Evolutionary conservation across 1,140 invertebrate genomes (phyloP), one percentile per base, ranked within the genome.

Genomic region (Camponotus vicinus): DNA sequence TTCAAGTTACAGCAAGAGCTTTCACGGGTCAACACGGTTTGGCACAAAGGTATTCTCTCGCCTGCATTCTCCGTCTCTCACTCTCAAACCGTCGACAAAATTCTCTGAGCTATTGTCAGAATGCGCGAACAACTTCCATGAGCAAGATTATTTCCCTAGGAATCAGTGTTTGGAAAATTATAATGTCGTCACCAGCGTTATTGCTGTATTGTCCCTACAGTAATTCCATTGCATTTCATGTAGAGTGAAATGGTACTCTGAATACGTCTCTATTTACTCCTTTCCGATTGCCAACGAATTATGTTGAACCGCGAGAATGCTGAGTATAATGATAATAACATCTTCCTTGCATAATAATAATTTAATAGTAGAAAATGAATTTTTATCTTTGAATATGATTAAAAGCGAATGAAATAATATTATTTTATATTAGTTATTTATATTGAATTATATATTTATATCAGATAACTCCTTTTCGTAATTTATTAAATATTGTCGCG

Each of bases 1-100:
- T 76, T 59, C 59, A 8, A 71, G 42, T 32, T 42, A 32, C 21
- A 52, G 8, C 1, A 18, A 21, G 32, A 57, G 42, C 55, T 79
- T 63, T 77, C 85, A 71, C 37, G 34, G 57, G 52, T 78, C 73
- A 84, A 69, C 78, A 18, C 13, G 55, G n/a, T 57, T 66, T 49
- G 32, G 5, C 45, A 40, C 32, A 34, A 67, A 63, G 40, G 40
- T 64, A 6, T 34, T 37, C 32, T 42, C n/a, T n/a, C 61, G 11
- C 13, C 8, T 27, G 0, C 34, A 9, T 34, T 11, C 57, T 18
- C 71, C 21, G 15, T 45, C 32, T 37, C 27, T 37, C 37, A 70
- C 9, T 15, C 64, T 59, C 40, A 2, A 55, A 21, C 63, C 13
- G 42, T 77, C 55, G 27, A 71, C 71, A 64, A 57, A 67, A 76